These are phyloP conservation scores for Steinernema hermaphroditum DNA, from an alignment of 2,888 invertebrate species.

Conservation along the genomic window DNA sequence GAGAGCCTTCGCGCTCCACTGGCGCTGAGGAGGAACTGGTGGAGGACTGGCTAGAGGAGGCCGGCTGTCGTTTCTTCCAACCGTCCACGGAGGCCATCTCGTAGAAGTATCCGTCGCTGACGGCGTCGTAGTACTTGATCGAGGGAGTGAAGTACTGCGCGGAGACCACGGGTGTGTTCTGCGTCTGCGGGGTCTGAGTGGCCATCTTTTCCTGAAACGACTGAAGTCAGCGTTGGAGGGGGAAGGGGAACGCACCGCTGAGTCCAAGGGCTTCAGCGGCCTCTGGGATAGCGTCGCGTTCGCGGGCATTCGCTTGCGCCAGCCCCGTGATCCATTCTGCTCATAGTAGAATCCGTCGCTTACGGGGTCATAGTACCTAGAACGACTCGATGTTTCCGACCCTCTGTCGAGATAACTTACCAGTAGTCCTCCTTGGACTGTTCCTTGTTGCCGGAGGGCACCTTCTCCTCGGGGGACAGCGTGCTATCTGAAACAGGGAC, in stretches of 20 bases:
- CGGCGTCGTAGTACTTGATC: conserved; percentile 59
- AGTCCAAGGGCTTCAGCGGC: neutral
- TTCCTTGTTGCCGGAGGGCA: conserved; percentile 34
- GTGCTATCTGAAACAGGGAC: neutral
- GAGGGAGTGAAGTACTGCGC: conserved; percentile 5
- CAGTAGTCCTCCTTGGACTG: conserved; percentile 44
- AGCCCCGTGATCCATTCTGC: conserved; percentile 59
- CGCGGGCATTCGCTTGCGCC: conserved; percentile 49
- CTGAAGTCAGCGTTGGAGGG: neutral
- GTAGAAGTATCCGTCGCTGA: conserved; percentile 63
- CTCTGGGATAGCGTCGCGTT: neutral
- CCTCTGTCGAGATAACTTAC: conserved; percentile 10
- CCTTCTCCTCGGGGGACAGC: neutral
- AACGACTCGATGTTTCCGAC: neutral
- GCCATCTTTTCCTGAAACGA: neutral
- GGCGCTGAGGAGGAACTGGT: conserved; percentile 22
- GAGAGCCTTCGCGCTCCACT: neutral
- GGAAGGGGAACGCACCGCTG: neutral
- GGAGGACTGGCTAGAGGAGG: conserved; percentile 27
- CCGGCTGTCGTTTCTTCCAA: conserved; percentile 52
- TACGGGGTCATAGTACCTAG: conserved; percentile 59
- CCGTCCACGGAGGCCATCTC: conserved; percentile 66
- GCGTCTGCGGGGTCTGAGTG: neutral
- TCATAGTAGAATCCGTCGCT: conserved; percentile 66
- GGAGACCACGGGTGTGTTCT: neutral